Evolutionary conservation across 2,888 invertebrate genomes (phyloP), one percentile per base, ranked within the genome.

Genomic region (Pycnomerus fuliginosus): DNA sequence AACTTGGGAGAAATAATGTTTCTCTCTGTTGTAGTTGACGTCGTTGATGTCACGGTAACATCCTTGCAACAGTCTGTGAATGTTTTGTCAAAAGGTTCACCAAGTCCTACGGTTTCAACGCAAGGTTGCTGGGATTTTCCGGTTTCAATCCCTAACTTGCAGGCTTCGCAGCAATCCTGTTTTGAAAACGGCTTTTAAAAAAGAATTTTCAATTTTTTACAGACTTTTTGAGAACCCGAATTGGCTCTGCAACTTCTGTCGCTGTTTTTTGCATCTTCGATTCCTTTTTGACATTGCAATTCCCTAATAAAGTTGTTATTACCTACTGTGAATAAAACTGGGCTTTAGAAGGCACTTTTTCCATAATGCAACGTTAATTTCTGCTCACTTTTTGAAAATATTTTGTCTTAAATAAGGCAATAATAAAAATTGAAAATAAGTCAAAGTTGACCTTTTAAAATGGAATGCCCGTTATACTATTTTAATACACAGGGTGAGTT

Each of bases 91-190:
- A 78, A 79, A 3, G 80, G 77, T 32, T 71, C 66, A 1, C 79
- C 79, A 40, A 80, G 73, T n/a, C 72, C 71, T 36, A 81, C 74
- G 25, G 72, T 73, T 43, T 80, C 76, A 8, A 73, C 69, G 55
- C 84, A 84, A 34, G 75, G 74, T 56, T 76, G 72, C 14, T 76
- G 76, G 36, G 77, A 75, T 24, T 76, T 76, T n/a, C 76, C 76
- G 1, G 80, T 76, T 27, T 80, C 76, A 22, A 83, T 69, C 1
- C 85, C 85, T 24, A 83, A 69, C 62, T 80, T 78, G 55, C 84
- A 84, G 3, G 80, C 77, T 53, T 80, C 80, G 56, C 83, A 84
- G 56, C 84, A 84, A 55, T 78, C 76, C 71, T 79, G 64, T 51
- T 36, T 15, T 16, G 5, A 34, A 39, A 16, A 7, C 11, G 2